Percentiles rank a stretch among this genome's conserved stretches.
These are phyloP conservation scores for Galerucella pusilla DNA, from an alignment of 2,888 invertebrate species.

Conservation along the genomic window DNA sequence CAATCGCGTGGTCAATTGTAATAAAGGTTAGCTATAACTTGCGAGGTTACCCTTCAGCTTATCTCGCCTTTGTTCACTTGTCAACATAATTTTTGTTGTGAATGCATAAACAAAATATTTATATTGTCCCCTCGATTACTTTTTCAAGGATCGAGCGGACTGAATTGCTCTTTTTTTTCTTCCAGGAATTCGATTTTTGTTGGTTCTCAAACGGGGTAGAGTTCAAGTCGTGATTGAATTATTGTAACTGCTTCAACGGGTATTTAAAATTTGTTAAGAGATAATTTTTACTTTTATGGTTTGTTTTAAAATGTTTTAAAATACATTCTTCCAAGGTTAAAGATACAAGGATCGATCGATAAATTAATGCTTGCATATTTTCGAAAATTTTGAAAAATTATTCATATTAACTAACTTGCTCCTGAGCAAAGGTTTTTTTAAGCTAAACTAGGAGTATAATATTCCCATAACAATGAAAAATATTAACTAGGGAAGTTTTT, in stretches of 20 bases:
- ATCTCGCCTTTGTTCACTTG: conserved; percentile 51
- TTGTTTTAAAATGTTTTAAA: conserved; percentile 9
- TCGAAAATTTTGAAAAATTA: not conserved
- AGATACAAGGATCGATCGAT: not conserved
- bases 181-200: conserved; percentile 64
- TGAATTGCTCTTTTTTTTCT: conserved; percentile 57
- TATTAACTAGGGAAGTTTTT: no score
- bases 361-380: not conserved
- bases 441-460: no score
- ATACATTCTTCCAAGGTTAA: not conserved
- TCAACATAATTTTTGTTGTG: conserved; percentile 62
- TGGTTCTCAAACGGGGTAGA: conserved; percentile 58
- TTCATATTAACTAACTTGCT: no score
- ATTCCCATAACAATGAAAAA: no score
- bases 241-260: conserved; percentile 57
- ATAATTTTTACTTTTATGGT: conserved; percentile 16
- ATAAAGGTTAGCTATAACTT: conserved; percentile 66
- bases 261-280: conserved; percentile 44
- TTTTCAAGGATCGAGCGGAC: conserved; percentile 59
- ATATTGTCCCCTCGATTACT: conserved; percentile 66
- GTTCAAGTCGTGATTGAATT: conserved; percentile 66
- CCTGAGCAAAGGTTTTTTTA: no score
- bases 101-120: conserved; percentile 68
- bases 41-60: conserved; percentile 62
- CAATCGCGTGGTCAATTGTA: conserved; percentile 55